A percentile compares a stretch with the other conserved stretches of the same genome.
These are phyloP conservation scores for Cephus nigrinus DNA, from an alignment of 2,888 invertebrate species.

Conservation along the genomic window DNA sequence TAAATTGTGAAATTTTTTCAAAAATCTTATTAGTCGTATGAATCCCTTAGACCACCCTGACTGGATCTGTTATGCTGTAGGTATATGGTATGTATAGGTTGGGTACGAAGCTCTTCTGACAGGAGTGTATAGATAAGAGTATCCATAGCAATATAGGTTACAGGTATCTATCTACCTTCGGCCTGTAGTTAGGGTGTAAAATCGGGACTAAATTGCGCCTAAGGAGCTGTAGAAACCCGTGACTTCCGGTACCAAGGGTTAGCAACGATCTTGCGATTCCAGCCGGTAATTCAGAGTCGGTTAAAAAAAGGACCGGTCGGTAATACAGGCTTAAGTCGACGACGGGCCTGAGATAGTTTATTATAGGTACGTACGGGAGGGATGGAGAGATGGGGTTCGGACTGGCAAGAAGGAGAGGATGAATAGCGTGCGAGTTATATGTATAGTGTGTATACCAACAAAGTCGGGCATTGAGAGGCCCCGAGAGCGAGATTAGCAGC, in stretches of 20 bases:
- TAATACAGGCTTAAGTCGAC: constrained; percentile 25
- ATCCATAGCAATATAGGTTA: neutral
- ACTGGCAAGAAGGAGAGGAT: neutral
- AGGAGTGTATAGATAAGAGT: neutral
- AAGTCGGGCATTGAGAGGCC: constrained; percentile 21
- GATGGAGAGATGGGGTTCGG: neutral
- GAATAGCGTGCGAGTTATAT: constrained; percentile 22
- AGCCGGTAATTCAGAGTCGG: neutral
- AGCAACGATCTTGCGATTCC: neutral
- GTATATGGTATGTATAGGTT: neutral
- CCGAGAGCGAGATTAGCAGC: constrained; percentile 50
- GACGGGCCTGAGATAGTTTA: constrained; percentile 25
- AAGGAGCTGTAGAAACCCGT: constrained; percentile 28
- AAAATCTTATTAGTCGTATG: neutral
- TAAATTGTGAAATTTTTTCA: neutral
- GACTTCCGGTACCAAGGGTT: constrained; percentile 30
- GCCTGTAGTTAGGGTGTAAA: neutral
- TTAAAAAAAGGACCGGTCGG: constrained; percentile 15
- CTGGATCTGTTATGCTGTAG: neutral
- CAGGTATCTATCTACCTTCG: neutral
- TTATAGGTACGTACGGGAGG: constrained; percentile 22
- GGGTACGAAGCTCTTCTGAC: neutral
- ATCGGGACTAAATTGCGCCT: constrained; percentile 30
- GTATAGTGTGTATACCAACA: neutral
- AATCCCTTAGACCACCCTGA: neutral